These are phyloP conservation scores for Anhinga rufa DNA, from an alignment of 2,113 vertebrate genomes.

Conservation along the genomic window DNA sequence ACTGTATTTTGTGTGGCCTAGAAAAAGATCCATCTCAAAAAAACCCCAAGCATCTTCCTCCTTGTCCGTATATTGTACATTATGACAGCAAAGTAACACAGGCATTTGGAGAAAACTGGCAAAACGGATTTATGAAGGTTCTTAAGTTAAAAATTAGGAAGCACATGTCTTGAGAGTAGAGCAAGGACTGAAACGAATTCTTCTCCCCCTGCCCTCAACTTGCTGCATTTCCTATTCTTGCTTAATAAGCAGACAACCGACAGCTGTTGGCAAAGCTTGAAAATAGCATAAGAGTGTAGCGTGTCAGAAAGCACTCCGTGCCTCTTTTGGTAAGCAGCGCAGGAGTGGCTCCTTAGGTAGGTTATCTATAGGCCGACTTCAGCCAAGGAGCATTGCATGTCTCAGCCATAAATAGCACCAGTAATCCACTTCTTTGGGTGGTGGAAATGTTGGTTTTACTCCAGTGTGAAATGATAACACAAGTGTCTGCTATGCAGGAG, in stretches of 20 bases:
- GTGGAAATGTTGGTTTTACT: not conserved
- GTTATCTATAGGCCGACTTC: not conserved
- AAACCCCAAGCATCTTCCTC: not conserved
- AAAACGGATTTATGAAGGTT: not conserved
- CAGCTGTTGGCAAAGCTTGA: conserved; percentile 40
- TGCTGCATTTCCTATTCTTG: not conserved
- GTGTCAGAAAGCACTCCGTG: not conserved
- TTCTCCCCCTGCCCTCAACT: not conserved
- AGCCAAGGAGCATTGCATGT: rapidly evolving
- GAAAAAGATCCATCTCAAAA: not conserved
- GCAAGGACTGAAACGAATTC: not conserved
- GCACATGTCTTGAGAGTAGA: rapidly evolving
- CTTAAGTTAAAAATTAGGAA: not conserved
- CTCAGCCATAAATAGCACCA: conserved; percentile 21
- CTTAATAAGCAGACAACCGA: not conserved
- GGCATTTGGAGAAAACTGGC: not conserved
- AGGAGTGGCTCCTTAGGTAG: not conserved
- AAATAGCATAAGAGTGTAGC: not conserved
- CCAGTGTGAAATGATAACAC: not conserved
- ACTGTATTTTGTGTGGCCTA: not conserved
- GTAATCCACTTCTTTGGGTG: not conserved
- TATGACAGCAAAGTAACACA: not conserved
- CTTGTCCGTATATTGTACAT: rapidly evolving
- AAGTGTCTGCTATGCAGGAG: rapidly evolving
- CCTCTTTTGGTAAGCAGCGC: conserved; percentile 27